phyloP scores from a whole-genome alignment of 2,113 vertebrate species.

The Leuciscus idus region DNA sequence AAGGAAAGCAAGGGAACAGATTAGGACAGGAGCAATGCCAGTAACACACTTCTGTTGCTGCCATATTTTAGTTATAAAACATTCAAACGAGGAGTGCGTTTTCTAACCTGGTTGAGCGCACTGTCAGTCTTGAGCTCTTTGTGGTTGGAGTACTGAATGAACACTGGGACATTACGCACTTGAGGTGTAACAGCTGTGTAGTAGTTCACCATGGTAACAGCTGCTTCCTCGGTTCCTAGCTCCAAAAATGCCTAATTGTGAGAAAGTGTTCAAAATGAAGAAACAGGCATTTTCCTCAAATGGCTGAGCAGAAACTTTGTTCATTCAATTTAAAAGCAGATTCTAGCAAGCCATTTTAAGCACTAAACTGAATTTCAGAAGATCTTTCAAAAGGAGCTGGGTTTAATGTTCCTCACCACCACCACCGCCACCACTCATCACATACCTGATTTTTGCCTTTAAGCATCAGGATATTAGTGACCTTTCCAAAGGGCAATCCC shows the following conservation, averaged over 20 bases:
- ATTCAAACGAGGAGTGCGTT: neutral
- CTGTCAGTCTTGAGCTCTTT: constrained; percentile 99
- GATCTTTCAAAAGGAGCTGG: neutral
- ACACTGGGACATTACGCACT: constrained; percentile 87
- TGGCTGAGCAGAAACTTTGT: neutral
- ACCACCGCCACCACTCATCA: neutral
- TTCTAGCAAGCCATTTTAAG: constrained; percentile 4
- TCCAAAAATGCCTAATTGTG: constrained; percentile 90
- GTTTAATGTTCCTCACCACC: neutral
- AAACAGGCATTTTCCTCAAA: neutral
- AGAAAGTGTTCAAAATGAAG: constrained; percentile 38
- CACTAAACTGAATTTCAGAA: constrained; percentile 3
- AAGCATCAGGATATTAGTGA: constrained; percentile 98
- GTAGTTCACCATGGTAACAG: constrained; percentile 98
- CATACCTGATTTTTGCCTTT: constrained; percentile 99
- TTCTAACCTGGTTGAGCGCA: constrained; percentile 84
- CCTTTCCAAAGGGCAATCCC: constrained; percentile 96
- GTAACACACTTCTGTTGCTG: neutral
- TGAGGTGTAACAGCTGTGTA: constrained; percentile 96
- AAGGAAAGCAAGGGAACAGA: neutral
- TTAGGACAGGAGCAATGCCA: neutral
- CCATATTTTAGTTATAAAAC: neutral
- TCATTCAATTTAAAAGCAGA: neutral
- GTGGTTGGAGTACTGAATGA: constrained; percentile 98
- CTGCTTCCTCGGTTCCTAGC: constrained; percentile 94